A percentile compares a stretch with the other conserved stretches of the same genome.
Evolutionary conservation across 1,140 invertebrate genomes (phyloP).

Genomic region (Hestina assimilis): DNA sequence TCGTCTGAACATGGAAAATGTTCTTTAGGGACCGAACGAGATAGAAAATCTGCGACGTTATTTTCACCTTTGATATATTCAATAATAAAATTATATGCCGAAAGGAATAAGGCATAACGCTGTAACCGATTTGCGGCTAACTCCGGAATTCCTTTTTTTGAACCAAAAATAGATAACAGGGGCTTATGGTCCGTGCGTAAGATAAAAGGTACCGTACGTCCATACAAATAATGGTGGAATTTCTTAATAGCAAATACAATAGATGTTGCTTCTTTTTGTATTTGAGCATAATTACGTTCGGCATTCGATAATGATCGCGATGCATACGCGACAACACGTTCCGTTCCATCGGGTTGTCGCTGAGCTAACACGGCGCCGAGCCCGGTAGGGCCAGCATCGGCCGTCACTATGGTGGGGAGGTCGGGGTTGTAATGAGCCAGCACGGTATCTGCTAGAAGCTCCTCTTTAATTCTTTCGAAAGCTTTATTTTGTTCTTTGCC

Average conservation of each 20-base stretch:
- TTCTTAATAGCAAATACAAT: slow-evolving; percentile 67
- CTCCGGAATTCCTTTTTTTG: slow-evolving; percentile 19
- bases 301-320: slow-evolving; percentile 58
- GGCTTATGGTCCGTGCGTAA: neutral
- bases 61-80: slow-evolving; percentile 27
- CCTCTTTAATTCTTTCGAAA: slow-evolving; percentile 34
- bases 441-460: slow-evolving; percentile 37
- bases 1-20: neutral
- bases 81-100: slow-evolving; percentile 35
- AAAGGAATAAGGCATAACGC: slow-evolving; percentile 34
- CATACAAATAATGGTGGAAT: slow-evolving; percentile 49
- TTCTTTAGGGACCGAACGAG: slow-evolving; percentile 3
- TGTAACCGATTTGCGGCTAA: slow-evolving; percentile 29
- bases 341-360: slow-evolving; percentile 24
- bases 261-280: slow-evolving; percentile 74
- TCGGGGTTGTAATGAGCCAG: slow-evolving; percentile 62
- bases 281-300: slow-evolving; percentile 72
- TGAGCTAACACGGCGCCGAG: slow-evolving; percentile 50
- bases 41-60: slow-evolving; percentile 36
- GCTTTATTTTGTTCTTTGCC: slow-evolving; percentile 30
- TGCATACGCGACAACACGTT: slow-evolving; percentile 63
- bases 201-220: neutral
- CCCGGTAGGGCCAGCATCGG: slow-evolving; percentile 47
- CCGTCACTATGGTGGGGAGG: slow-evolving; percentile 41
- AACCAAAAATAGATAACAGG: neutral